Evolutionary conservation across 1,140 invertebrate species (phyloP), one percentile per base, ranked within the genome.

Genomic region (Sesamia nonagrioides): DNA sequence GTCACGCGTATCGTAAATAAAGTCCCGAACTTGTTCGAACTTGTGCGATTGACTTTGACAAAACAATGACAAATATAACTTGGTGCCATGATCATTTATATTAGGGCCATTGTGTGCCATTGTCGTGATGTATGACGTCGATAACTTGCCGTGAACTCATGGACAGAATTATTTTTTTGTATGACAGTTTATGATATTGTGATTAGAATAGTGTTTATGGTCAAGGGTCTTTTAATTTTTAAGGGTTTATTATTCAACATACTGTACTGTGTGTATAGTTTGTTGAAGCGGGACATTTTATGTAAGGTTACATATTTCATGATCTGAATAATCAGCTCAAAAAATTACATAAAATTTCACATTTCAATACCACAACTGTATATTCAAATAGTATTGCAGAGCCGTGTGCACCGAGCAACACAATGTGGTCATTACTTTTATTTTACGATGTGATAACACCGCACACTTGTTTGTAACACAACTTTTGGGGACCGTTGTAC

Each of bases 381-480:
- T 63, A 74, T 82, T 73, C 54, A 56, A 75, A 61, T 50, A 75
- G 73, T 63, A 45, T 45, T 27, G 60, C 58, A 61, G 18, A 17
- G 60, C 35, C 27, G 27, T 27, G 27, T 27, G 27, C 79, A 84
- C 45, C 73, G 69, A 54, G 80, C 80, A 60, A 80, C 83, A 71
- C 83, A 82, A 72, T 42, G 61, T 80, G 80, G 81, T 82, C 87
- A 86, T 90, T 89, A 89, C 81, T 86, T 86, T 87, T 84, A 83
- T 88, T 90, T 86, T 86, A 89, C 86, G 87, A 89, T 71, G 86
- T 82, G 88, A 88, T 88, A 89, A 90, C 88, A 86, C 83, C 72
- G 79, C 79, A 80, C 82, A 82, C 80, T 85, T 82, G 72, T 71
- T 78, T 77, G 52, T 82, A 68, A 63, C 78, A 58, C 72, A 82